Evolutionary conservation across 2,113 vertebrate genomes (phyloP), one percentile per base, ranked within the genome.

Genomic region (Heterocephalus glaber): DNA sequence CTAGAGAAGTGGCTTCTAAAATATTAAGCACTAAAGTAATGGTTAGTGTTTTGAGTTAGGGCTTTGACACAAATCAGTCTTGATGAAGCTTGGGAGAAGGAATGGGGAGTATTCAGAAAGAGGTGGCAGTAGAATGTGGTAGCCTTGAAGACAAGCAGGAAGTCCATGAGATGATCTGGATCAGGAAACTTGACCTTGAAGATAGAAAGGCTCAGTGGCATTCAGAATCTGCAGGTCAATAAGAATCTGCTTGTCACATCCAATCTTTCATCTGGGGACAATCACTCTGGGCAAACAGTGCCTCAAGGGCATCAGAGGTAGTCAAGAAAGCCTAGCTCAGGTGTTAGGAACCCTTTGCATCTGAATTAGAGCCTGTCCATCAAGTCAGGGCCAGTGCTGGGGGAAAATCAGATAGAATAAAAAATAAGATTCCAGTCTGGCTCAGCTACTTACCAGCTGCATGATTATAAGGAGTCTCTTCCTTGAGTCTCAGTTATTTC

Each of bases 401-500:
- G 47, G 16, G 2, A 20, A 81, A 58, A 56, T 0, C 20, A 66
- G 66, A 10, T 9, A 30, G 35, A n/a, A 38, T 41, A 0, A 28
- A 35, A 44, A 68, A 11, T 3, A 2, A 35, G 5, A 13, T 56
- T 91, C 61, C 8, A 54, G 41, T 52, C 22, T 17, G 16, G 28
- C 10, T 83, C 66, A 86, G 28, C 5, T 70, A 26, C 54, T 83
- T 26, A 26, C 13, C 47, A 58, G 28, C 16, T 60, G 14, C 49
- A 10, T 22, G 35, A 33, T 77, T 22, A 22, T 9, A 54, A 44
- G 9, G 19, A 54, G 1, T 4, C 16, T 74, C 30, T n/a, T 33
- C 19, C 8, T 20, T 49, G 28, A 76, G 1, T 20, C 33, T 76
- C 79, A 7, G 14, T 79, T n/a, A 65, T 47, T 19, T 70, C 41